Evolutionary conservation across 2,888 invertebrate genomes (phyloP).

Genomic region (Limnephilus lunatus): DNA sequence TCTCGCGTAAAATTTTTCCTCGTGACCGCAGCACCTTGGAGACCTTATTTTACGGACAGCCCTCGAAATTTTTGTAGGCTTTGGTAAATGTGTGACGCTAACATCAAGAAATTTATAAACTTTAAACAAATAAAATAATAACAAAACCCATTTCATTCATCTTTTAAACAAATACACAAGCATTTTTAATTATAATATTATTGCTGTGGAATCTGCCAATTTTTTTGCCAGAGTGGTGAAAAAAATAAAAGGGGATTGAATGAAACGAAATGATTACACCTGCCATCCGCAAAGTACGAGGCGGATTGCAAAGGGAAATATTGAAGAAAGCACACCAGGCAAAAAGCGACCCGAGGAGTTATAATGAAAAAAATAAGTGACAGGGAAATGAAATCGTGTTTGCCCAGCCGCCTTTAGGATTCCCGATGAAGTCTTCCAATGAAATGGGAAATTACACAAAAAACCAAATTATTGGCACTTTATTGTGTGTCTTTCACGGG

Average conservation of each 20-base stretch:
- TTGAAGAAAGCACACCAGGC: slow-evolving; percentile 63
- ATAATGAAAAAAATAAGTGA: slow-evolving; percentile 65
- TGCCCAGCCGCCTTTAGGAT: slow-evolving; percentile 63
- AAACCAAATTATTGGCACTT: slow-evolving; percentile 62
- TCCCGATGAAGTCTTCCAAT: slow-evolving; percentile 61
- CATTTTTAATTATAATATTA: background rate
- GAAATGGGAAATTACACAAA: slow-evolving; percentile 65
- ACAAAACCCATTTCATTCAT: background rate
- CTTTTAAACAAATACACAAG: background rate
- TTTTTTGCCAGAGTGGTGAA: background rate
- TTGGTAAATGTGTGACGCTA: no score
- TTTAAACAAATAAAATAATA: background rate
- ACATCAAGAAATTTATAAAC: no score
- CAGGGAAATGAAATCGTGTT: slow-evolving; percentile 65
- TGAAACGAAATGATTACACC: slow-evolving; percentile 42
- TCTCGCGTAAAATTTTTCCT: no score
- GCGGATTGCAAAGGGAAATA: slow-evolving; percentile 65
- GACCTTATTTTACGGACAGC: no score
- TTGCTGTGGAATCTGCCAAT: background rate
- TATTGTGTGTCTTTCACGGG: slow-evolving; percentile 52
- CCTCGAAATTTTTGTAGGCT: background rate
- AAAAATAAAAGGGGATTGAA: background rate
- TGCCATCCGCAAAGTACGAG: slow-evolving; percentile 57
- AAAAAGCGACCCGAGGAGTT: slow-evolving; percentile 63
- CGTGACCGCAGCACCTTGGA: no score